Evolutionary conservation across 2,113 vertebrate species (phyloP).

Genomic region (Hippocampus guttulatus): DNA sequence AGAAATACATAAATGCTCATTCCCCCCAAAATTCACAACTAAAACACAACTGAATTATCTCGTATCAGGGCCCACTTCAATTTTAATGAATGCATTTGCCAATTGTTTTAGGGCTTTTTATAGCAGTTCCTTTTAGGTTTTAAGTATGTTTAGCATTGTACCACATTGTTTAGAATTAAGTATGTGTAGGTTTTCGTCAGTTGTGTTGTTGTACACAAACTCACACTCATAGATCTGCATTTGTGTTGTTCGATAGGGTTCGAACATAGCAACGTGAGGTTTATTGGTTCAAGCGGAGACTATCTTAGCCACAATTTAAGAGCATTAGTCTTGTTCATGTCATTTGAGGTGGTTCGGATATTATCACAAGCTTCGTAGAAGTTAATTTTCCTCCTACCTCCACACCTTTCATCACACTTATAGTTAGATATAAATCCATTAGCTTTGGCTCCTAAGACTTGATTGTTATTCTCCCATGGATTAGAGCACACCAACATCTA

Average conservation of each 20-base stretch:
- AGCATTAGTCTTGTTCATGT: conserved; percentile 2
- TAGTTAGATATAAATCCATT: neutral
- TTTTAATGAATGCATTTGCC: no score
- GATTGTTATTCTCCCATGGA: conserved; percentile 32
- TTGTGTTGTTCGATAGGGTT: neutral
- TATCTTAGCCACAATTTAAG: neutral
- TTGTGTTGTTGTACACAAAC: neutral
- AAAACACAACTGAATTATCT: no score
- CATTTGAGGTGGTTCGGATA: neutral
- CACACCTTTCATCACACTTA: neutral
- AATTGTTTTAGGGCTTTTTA: no score
- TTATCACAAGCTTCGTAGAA: neutral
- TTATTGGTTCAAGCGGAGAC: conserved; percentile 4
- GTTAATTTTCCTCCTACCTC: neutral
- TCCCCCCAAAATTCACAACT: no score
- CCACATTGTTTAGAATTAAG: no score
- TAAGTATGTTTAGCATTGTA: no score
- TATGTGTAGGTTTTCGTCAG: neutral
- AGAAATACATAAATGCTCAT: no score
- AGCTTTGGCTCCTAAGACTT: conserved; percentile 1
- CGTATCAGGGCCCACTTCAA: no score
- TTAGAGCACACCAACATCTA: conserved; percentile 26
- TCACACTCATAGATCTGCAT: neutral
- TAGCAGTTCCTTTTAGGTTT: no score
- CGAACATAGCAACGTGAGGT: neutral